Base-by-base conservation (phyloP, 2,797 vertebrate species). In the Novumbra hubbsi region DNA sequence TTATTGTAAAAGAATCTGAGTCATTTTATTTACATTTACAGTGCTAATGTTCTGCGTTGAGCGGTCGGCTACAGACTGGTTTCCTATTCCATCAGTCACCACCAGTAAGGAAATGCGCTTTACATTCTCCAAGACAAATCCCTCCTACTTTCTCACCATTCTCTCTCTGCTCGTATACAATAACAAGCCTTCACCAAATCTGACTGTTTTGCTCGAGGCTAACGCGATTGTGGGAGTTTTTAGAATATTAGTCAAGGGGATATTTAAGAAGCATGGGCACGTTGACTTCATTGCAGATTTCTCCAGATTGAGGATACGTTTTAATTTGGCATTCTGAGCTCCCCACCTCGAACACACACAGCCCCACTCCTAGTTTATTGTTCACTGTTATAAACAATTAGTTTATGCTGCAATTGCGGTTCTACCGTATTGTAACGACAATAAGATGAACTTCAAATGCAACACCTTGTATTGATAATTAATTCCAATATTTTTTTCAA, bases 1-100 rank as follows among this genome's bases (percentile, higher is more conserved):
- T 96, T 95, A 96, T 92, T 88, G 88, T 90, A 91, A 86, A 93
- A 96, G 93, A 94, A 96, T 96, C 95, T 94, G 94, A 94, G 95
- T 96, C 94, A 96, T 96, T 96, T 95, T 95, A 95, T 96, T 94
- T 95, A 96, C 96, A 97, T 38, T 97, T 90, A 95, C 91, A 89
- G 92, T 95, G 94, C 95, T 97, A 96, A 97, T 96, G 96, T 96
- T 95, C 94, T 96, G 95, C 94, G 93, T 94, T 93, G 2, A 77
- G 91, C 93, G 93, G 91, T 88, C 92, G 94, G 90, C 93, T 92
- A 92, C 88, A 86, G 87, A 88, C 91, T 94, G 92, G 70, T 82
- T 81, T 78, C 80, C 77, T 84, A 73, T 82, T 88, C 86, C 67
- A 73, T 78, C 82, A 85, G 84, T 84, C 86, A 84, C 80, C 72